Conservation (phyloP, 2,113 vertebrate genomes). For the Ptilonorhynchus violaceus region DNA sequence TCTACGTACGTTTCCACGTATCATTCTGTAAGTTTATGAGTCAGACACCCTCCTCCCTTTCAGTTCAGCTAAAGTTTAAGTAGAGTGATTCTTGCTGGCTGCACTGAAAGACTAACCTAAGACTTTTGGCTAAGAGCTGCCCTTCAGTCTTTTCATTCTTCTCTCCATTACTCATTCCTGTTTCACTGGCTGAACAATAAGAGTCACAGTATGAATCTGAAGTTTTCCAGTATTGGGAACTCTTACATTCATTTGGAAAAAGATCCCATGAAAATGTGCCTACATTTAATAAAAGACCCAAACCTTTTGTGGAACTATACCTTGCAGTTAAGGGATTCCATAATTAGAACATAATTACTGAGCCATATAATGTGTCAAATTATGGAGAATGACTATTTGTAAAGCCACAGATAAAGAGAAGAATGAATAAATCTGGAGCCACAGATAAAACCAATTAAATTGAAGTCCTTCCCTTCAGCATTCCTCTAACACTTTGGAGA, state of each 20-base stretch:
- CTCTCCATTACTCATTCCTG: background rate
- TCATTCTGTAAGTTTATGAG: background rate
- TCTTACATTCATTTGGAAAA: background rate
- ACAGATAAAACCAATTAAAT: constrained; percentile 58
- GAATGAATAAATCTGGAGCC: constrained; percentile 27
- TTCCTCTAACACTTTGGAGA: constrained; percentile 6
- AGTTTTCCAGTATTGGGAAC: background rate
- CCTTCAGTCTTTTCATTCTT: background rate
- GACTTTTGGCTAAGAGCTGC: background rate
- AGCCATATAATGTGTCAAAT: constrained; percentile 41
- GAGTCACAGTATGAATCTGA: background rate
- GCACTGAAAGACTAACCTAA: background rate
- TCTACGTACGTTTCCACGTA: background rate
- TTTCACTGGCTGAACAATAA: background rate
- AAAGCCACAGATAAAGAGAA: constrained; percentile 35
- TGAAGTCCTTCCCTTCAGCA: constrained; percentile 15
- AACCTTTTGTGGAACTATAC: background rate
- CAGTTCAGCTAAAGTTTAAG: background rate
- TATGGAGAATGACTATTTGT: constrained; percentile 49
- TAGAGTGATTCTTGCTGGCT: background rate
- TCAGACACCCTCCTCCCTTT: background rate
- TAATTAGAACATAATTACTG: constrained; percentile 49
- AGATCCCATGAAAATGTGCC: background rate
- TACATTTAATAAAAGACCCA: background rate
- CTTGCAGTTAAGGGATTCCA: constrained; percentile 29